Percentiles rank a stretch among this genome's conserved stretches.
Evolutionary conservation across 37 sponge, comb jelly and placozoan species (phyloP).

Genomic region (Lycopodina hypogea): DNA sequence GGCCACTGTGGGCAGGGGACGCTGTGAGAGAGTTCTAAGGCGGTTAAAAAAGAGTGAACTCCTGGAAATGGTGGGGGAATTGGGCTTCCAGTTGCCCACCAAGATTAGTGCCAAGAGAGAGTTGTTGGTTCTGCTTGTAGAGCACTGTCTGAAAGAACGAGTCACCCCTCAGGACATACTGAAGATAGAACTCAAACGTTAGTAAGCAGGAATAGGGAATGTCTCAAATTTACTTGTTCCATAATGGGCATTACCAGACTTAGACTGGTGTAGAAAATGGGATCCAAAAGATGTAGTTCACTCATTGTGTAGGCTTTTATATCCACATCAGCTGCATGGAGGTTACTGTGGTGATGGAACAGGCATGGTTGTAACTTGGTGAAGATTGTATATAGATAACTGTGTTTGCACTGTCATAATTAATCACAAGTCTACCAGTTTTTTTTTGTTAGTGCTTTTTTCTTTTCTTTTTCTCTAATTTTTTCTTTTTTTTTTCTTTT

Average conservation of each 20-base stretch:
- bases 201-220: not conserved
- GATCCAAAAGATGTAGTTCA: not conserved
- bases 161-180: not conserved
- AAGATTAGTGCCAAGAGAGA: conserved; percentile 11
- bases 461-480: too few relatives aligned
- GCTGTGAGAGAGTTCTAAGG: not conserved
- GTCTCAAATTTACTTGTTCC: too few relatives aligned
- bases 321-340: too few relatives aligned
- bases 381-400: too few relatives aligned
- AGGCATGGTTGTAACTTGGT: too few relatives aligned
- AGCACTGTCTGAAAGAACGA: not conserved
- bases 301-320: not conserved
- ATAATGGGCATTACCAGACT: too few relatives aligned
- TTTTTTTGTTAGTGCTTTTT: too few relatives aligned
- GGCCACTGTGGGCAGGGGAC: not conserved
- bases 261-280: not conserved
- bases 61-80: not conserved
- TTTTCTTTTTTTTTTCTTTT: too few relatives aligned
- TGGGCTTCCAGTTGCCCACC: not conserved
- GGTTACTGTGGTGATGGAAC: too few relatives aligned
- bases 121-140: conserved; percentile 3
- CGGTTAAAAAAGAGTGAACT: conserved; percentile 21
- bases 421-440: too few relatives aligned
- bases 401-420: too few relatives aligned
- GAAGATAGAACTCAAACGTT: conserved; percentile 20